phyloP scores from a whole-genome alignment of 2,888 invertebrate genomes.

The Aethes cnicana region DNA sequence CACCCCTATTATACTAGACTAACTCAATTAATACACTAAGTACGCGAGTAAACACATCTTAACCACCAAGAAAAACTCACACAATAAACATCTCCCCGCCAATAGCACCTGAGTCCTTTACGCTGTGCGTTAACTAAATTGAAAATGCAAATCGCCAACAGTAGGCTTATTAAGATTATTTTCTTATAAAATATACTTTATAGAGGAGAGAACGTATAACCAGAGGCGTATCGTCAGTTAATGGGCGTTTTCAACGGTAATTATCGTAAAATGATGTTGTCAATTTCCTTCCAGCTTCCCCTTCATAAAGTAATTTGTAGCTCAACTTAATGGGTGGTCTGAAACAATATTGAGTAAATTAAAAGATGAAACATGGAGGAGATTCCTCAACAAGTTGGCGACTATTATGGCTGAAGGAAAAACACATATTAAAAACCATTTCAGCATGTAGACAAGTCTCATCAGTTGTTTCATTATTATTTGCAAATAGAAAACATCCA shows the following conservation, averaged over 20 bases:
- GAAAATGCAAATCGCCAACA: conserved; percentile 52
- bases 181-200: conserved; percentile 55
- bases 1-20: conserved; percentile 57
- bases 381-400: conserved; percentile 12
- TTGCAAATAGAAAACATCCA: background rate
- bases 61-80: conserved; percentile 34
- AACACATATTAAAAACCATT: too few species aligned
- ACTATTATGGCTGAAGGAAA: conserved; percentile 1
- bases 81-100: conserved; percentile 30
- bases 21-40: conserved; percentile 57
- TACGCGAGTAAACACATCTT: conserved; percentile 32
- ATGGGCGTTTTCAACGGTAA: conserved; percentile 57
- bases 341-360: conserved; percentile 31
- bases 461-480: too few species aligned
- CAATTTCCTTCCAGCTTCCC: conserved; percentile 42
- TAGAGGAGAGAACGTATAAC: conserved; percentile 46
- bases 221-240: conserved; percentile 53
- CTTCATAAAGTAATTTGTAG: conserved; percentile 47
- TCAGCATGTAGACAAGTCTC: too few species aligned
- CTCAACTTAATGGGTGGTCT: conserved; percentile 42
- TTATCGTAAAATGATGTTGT: conserved; percentile 61
- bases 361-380: conserved; percentile 25
- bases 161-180: conserved; percentile 52
- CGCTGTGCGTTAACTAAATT: conserved; percentile 39
- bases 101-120: conserved; percentile 24